Conservation (phyloP, 2,113 vertebrate genomes). For the Rhea pennata region DNA sequence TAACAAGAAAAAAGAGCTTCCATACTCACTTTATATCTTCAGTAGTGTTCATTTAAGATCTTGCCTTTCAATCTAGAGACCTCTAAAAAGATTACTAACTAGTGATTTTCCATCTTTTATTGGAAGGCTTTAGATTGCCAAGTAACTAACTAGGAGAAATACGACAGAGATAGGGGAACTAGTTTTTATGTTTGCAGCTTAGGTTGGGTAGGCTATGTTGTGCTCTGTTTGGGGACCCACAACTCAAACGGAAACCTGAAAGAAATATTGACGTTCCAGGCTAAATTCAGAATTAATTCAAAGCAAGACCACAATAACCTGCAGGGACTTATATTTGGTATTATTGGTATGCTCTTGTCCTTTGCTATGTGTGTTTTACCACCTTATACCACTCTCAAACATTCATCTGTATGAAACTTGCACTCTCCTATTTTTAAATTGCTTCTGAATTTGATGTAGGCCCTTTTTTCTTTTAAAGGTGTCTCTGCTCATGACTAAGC, state of each 20-base stretch:
- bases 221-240: neutral
- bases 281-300: conserved; percentile 7
- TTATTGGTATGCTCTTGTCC: neutral
- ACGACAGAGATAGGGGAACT: neutral
- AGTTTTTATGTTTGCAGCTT: neutral
- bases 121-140: neutral
- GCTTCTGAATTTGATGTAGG: neutral
- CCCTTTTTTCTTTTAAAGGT: neutral
- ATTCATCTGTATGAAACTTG: too few species aligned
- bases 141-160: neutral
- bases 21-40: neutral
- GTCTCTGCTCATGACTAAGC: neutral
- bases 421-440: neutral
- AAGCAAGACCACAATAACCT: neutral
- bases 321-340: neutral
- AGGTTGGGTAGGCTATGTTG: neutral
- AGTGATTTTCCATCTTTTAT: neutral
- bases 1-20: neutral
- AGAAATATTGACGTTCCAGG: neutral
- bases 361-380: neutral
- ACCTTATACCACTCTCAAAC: neutral
- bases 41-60: neutral
- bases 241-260: neutral
- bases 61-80: neutral
- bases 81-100: neutral